A percentile compares a stretch with the other conserved stretches of the same genome.
These are phyloP conservation scores for Tridacna crocea DNA, from an alignment of 2,888 invertebrate genomes.

Conservation along the genomic window DNA sequence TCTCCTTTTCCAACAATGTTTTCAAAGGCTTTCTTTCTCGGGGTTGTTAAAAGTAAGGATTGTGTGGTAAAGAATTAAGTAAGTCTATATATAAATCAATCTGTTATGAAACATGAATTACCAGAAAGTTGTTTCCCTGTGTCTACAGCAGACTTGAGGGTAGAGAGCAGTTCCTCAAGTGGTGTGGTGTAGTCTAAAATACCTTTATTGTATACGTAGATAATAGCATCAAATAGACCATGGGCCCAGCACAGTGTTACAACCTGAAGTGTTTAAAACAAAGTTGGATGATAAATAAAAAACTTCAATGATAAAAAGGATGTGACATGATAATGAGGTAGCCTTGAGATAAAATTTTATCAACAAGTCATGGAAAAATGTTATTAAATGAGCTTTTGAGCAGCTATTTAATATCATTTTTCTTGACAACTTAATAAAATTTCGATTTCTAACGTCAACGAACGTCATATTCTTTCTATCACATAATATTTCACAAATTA, in stretches of 20 bases:
- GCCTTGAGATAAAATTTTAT: no score
- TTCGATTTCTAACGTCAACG: not conserved
- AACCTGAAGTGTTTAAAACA: slow-evolving; percentile 84
- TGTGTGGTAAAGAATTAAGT: not conserved
- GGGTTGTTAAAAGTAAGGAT: not conserved
- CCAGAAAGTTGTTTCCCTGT: slow-evolving; percentile 83
- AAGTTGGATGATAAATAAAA: not conserved
- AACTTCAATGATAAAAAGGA: not conserved
- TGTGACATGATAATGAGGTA: not conserved
- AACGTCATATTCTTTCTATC: no score
- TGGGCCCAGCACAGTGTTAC: slow-evolving; percentile 87
- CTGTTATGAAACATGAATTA: slow-evolving; percentile 30
- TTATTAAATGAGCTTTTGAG: no score
- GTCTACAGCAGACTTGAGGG: slow-evolving; percentile 81
- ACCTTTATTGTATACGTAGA: slow-evolving; percentile 91
- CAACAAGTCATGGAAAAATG: no score
- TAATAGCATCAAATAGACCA: slow-evolving; percentile 89
- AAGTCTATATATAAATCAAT: not conserved
- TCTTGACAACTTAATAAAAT: no score
- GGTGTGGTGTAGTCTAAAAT: slow-evolving; percentile 91
- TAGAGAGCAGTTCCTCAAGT: slow-evolving; percentile 86
- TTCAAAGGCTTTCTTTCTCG: not conserved
- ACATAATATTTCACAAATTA: no score
- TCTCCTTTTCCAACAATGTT: not conserved
- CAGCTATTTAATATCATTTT: no score